Evolutionary conservation across 2,888 invertebrate genomes (phyloP), one percentile per base, ranked within the genome.

Genomic region (Dryocosmus kuriphilus): DNA sequence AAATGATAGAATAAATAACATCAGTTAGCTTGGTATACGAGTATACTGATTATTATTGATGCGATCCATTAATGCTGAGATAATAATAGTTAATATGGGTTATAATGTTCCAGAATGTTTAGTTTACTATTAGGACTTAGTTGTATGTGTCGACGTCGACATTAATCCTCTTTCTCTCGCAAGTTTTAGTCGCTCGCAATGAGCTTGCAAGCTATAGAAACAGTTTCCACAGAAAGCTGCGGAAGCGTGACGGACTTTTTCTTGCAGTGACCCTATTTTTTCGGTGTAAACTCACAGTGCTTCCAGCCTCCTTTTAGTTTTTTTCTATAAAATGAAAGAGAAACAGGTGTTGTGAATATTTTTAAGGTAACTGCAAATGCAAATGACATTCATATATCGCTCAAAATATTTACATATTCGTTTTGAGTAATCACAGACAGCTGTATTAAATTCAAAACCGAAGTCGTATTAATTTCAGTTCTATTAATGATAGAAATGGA

Each of bases 101-200:
- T 4, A 41, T 1, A 19, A 41, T 41, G 16, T 35, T 35, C 11
- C 35, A 35, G 35, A 35, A 35, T 35, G 35, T 35, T 35, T 35
- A 35, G 1, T 35, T 35, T 35, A 35, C 35, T 35, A 35, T 35
- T 9, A 35, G 11, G 16, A 27, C 24, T 67, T 67, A 67, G 27
- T 46, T 67, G 24, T 67, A 46, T 46, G 46, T 46, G 67, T 27
- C 67, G 19, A 46, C 67, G 67, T 41, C 46, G 19, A 67, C 46
- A 67, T 67, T 67, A 67, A 67, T 67, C 67, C 46, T 67, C 27
- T 67, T 67, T 67, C 27, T 27, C 67, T 67, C 41, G 16, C 27
- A 41, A 67, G 24, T 41, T 67, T 67, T 30, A 67, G 67, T 41
- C 46, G n/a, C 65, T 38, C 24, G 67, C 67, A 67, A 67, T 41